Evolutionary conservation across 1,140 invertebrate species (phyloP), one percentile per base, ranked within the genome.

Genomic region (Lerema accius): DNA sequence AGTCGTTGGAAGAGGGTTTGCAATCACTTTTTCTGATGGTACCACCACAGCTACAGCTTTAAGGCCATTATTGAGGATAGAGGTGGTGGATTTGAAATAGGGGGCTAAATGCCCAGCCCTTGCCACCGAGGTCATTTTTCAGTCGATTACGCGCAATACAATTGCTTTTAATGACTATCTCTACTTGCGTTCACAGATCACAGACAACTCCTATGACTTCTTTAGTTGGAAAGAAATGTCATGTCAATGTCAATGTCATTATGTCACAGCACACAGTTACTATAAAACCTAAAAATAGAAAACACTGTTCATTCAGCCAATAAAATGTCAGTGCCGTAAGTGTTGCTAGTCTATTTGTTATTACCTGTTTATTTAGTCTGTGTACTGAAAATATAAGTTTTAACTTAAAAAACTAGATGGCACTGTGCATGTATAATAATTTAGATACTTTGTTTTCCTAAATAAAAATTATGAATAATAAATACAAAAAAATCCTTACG

Each of bases 51-150:
- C 90, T 1, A 86, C 84, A 13, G 93, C 91, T 65, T 92, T 91
- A 0, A 93, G 63, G 14, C 92, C 92, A 71, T 91, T 92, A 10
- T 93, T 87, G 15, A 95, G 87, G 4, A 92, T 92, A 64, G 92
- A 92, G n/a, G 91, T 89, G 6, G 92, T 86, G 14, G 92, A 92
- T 60, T 93, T 93, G 50, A 94, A 88, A 69, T 93, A 94, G 46
- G 94, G 92, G 35, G 92, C 84, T 51, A 94, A 80, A 60, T 90
- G 92, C 40, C 92, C 88, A 65, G 93, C 94, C 71, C 94, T 93
- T 46, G 94, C 88, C 46, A 94, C 93, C 26, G 94, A 93, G 89
- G 93, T 95, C 92, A 95, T 95, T 80, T 82, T 89, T 61, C 58
- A 43, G 45, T 67, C 67, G 63, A 72, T 67, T 75, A 74, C 75